A percentile compares a stretch with the other conserved stretches of the same genome.
Conservation (phyloP, 2,888 invertebrate genomes). For the Trissoscelio sp. region DNA sequence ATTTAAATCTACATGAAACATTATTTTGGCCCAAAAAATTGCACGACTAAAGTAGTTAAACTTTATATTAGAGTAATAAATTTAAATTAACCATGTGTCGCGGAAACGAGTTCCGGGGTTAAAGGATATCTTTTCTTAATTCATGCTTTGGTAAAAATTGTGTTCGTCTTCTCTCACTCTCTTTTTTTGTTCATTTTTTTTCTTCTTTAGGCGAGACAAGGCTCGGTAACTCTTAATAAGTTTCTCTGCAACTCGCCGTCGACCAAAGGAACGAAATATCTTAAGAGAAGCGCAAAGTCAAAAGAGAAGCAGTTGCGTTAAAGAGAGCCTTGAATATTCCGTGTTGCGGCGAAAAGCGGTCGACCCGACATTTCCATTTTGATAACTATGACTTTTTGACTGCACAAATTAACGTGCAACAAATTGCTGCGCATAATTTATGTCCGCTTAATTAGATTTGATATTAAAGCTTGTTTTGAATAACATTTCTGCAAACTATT, state of each 20-base stretch:
- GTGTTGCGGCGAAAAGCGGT: slow-evolving; percentile 30
- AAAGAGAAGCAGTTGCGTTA: slow-evolving; percentile 41
- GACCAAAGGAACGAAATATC: slow-evolving; percentile 43
- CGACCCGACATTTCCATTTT: slow-evolving; percentile 51
- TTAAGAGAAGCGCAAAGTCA: slow-evolving; percentile 45
- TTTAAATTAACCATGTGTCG: slow-evolving; percentile 14
- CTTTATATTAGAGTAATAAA: slow-evolving; percentile 32
- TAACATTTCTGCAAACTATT: too few relatives aligned
- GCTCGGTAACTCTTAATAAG: slow-evolving; percentile 65
- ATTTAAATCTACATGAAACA: too few relatives aligned
- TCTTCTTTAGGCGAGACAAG: slow-evolving; percentile 31
- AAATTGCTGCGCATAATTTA: slow-evolving; percentile 3
- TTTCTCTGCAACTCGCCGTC: slow-evolving; percentile 49
- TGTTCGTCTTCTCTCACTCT: slow-evolving; percentile 15
- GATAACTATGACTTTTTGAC: slow-evolving; percentile 37
- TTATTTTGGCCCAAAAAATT: too few relatives aligned
- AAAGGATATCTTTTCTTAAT: slow-evolving; percentile 29
- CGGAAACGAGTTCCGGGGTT: slow-evolving; percentile 26
- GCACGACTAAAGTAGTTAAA: slow-evolving; percentile 5
- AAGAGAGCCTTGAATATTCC: slow-evolving; percentile 49
- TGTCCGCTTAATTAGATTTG: slow-evolving; percentile 10
- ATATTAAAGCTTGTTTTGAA: too few relatives aligned
- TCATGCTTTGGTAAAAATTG: slow-evolving; percentile 51
- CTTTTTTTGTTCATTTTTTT: slow-evolving; percentile 15
- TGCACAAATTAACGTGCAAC: slow-evolving; percentile 14